Percentiles rank a stretch among this genome's conserved stretches.
Conservation (phyloP, 2,888 invertebrate species). For the Diadegma fenestrale region DNA sequence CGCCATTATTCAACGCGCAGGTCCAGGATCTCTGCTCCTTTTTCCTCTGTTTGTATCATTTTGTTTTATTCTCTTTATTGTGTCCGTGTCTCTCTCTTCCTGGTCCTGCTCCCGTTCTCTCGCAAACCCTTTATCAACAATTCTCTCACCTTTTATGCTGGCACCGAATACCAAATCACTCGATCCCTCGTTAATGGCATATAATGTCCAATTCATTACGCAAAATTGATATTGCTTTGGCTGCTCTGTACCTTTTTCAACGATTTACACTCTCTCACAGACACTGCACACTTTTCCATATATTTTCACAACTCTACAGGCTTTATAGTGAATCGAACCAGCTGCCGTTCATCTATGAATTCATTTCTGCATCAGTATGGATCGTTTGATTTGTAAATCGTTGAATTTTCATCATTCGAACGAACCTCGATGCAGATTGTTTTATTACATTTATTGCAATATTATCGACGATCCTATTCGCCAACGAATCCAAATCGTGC, state of each 20-base stretch:
- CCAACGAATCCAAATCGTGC: too few species aligned
- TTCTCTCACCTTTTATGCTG: conserved; percentile 24
- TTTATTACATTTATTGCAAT: not conserved
- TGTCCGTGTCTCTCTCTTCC: conserved; percentile 40
- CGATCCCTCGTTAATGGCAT: conserved; percentile 61
- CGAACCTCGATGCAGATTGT: not conserved
- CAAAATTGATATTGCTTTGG: conserved; percentile 71
- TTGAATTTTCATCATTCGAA: not conserved
- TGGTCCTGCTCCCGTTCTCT: conserved; percentile 25
- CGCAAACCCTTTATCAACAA: conserved; percentile 37
- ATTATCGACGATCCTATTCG: not conserved
- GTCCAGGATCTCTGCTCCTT: conserved; percentile 67
- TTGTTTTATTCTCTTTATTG: conserved; percentile 10
- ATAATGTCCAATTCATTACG: conserved; percentile 78
- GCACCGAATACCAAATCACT: conserved; percentile 14
- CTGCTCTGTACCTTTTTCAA: conserved; percentile 22
- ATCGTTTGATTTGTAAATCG: not conserved
- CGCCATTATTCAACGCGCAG: conserved; percentile 73
- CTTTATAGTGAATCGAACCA: not conserved
- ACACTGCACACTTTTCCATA: not conserved
- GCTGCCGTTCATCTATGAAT: not conserved
- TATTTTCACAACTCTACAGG: not conserved
- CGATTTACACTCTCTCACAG: not conserved
- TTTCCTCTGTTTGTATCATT: conserved; percentile 49
- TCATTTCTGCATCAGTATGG: not conserved